Percentiles rank a stretch among this genome's conserved stretches.
Evolutionary conservation across 1,140 invertebrate genomes (phyloP).

Genomic region (Drosophila ercepeae): DNA sequence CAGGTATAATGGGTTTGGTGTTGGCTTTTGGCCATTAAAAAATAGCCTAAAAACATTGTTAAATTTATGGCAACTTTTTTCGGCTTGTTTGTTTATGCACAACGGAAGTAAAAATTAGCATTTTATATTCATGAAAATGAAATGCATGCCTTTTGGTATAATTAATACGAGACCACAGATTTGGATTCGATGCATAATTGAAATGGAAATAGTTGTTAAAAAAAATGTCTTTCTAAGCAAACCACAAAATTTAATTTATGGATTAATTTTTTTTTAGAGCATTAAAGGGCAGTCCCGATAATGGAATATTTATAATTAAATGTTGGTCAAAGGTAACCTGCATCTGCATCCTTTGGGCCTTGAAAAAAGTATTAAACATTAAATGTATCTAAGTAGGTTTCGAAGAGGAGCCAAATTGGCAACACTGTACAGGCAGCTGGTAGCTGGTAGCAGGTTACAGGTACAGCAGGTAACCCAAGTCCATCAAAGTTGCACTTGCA

Average conservation of each 20-base stretch:
- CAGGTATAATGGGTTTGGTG: background rate
- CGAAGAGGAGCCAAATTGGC: conserved; percentile 11
- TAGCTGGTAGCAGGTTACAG: background rate
- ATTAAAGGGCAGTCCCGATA: too few relatives aligned
- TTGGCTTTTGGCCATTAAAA: background rate
- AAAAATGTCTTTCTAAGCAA: background rate
- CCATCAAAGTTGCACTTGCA: conserved; percentile 69
- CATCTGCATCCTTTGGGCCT: too few relatives aligned
- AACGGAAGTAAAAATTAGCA: conserved; percentile 1
- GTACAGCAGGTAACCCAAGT: conserved; percentile 64
- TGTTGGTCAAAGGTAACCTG: too few relatives aligned
- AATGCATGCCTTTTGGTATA: background rate
- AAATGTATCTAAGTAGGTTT: background rate
- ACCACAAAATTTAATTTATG: background rate
- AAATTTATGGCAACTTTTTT: background rate
- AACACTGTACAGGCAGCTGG: conserved; percentile 1
- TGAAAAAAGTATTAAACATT: too few relatives aligned
- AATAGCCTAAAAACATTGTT: background rate
- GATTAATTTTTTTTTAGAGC: too few relatives aligned
- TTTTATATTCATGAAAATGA: background rate
- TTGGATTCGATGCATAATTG: background rate
- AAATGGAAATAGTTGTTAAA: background rate
- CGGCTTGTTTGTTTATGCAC: background rate
- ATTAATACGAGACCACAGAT: background rate
- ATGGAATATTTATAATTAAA: too few relatives aligned